Conservation (phyloP, 2,797 vertebrate species). For the Halcyon badia region DNA sequence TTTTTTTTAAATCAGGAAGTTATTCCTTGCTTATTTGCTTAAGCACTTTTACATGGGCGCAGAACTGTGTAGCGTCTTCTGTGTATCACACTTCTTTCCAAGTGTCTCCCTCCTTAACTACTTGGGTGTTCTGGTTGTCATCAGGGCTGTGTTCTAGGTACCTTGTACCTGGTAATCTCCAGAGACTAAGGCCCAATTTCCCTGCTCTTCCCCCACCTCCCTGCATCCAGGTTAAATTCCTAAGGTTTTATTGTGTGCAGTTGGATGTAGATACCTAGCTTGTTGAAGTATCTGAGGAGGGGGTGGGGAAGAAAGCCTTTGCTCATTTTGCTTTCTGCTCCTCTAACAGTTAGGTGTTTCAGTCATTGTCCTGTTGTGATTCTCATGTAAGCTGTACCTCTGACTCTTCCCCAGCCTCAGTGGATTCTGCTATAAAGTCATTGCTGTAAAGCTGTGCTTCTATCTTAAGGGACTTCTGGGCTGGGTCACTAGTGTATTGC, state of each 20-base stretch:
- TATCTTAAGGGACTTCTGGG: background rate
- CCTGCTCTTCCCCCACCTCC: background rate
- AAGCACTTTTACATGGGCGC: accelerated
- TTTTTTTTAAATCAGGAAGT: background rate
- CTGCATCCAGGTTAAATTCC: background rate
- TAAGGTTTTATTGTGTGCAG: background rate
- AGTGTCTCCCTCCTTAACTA: background rate
- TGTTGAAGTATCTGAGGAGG: background rate
- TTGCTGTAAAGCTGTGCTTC: background rate
- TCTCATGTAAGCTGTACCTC: background rate
- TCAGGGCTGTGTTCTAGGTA: background rate
- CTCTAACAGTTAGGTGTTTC: background rate
- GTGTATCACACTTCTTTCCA: background rate
- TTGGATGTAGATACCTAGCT: background rate
- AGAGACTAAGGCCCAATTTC: background rate
- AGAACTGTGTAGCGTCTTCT: background rate
- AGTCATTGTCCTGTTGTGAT: background rate
- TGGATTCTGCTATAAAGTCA: background rate
- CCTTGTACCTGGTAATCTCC: background rate
- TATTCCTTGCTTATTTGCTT: background rate
- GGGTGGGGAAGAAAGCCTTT: background rate
- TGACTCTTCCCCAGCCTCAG: background rate
- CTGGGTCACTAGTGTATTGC: background rate
- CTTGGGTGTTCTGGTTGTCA: background rate
- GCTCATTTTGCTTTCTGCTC: background rate